phyloP scores from a whole-genome alignment of 1,140 invertebrate species.

The Philopotamus ludificatus region DNA sequence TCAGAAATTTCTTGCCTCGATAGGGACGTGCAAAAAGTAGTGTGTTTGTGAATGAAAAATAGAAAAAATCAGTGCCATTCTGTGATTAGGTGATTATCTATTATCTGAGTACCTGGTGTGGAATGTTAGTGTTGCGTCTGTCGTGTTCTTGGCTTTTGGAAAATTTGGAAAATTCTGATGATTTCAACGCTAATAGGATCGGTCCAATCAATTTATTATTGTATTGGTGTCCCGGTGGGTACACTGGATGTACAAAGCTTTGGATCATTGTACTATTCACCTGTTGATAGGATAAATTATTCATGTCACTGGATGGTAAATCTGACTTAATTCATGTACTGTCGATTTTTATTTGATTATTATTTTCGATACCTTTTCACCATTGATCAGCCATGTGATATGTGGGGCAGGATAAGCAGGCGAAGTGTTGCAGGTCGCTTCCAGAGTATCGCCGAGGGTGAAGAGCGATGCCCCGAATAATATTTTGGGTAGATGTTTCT shows the following conservation, averaged over 20 bases:
- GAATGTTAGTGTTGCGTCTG: neutral
- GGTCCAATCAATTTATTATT: neutral
- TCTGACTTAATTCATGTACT: too few relatives aligned
- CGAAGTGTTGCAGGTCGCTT: conserved; percentile 75
- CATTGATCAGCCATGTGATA: conserved; percentile 81
- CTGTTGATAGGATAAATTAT: neutral
- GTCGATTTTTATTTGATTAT: neutral
- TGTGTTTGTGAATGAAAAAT: too few relatives aligned
- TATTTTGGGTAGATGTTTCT: conserved; percentile 68
- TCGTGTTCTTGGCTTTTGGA: neutral
- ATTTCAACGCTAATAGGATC: neutral
- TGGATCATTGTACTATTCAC: neutral
- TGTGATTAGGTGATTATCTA: too few relatives aligned
- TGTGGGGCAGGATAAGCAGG: conserved; percentile 72
- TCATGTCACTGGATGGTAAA: too few relatives aligned
- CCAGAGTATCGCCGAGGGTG: conserved; percentile 66
- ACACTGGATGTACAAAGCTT: neutral
- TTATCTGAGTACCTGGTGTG: neutral
- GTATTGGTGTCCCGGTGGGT: neutral
- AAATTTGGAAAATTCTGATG: neutral
- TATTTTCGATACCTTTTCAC: conserved; percentile 63
- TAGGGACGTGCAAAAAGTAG: too few relatives aligned
- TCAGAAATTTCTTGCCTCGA: too few relatives aligned
- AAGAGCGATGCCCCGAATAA: conserved; percentile 69
- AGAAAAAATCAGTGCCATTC: too few relatives aligned